Percentiles rank a stretch among this genome's conserved stretches.
Evolutionary conservation across 2,113 vertebrate genomes (phyloP).

Genomic region (Rhinoderma darwinii): DNA sequence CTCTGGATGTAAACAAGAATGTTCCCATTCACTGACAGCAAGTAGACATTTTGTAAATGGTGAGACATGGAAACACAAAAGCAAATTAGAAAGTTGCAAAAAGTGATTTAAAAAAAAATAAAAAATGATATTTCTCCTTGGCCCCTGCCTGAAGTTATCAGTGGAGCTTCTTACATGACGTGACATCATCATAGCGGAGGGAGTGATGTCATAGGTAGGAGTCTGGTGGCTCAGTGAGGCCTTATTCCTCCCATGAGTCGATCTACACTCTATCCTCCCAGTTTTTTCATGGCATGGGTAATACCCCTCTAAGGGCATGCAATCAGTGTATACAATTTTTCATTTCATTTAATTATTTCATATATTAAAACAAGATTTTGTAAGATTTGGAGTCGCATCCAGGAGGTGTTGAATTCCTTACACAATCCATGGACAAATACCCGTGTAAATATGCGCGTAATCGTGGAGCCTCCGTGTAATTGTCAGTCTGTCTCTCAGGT

Average conservation of each 20-base stretch:
- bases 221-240: too few relatives aligned
- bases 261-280: too few relatives aligned
- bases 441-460: rapidly evolving
- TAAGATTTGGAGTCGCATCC: not conserved
- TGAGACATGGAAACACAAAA: too few relatives aligned
- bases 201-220: not conserved
- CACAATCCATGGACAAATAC: not conserved
- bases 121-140: too few relatives aligned
- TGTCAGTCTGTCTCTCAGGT: not conserved
- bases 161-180: not conserved
- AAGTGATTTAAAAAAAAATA: too few relatives aligned
- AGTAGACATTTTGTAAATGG: too few relatives aligned
- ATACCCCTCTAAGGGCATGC: not conserved
- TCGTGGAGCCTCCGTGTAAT: not conserved
- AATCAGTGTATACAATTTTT: not conserved
- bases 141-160: too few relatives aligned
- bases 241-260: too few relatives aligned
- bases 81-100: too few relatives aligned
- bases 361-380: not conserved
- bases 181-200: not conserved
- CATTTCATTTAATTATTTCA: not conserved
- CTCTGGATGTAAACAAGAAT: too few relatives aligned
- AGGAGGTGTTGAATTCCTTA: too few relatives aligned
- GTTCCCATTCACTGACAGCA: too few relatives aligned
- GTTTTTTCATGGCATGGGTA: not conserved